Percentiles rank a stretch among this genome's conserved stretches.
These are phyloP conservation scores for Agriopis marginaria DNA, from an alignment of 2,888 invertebrate species.

Conservation along the genomic window DNA sequence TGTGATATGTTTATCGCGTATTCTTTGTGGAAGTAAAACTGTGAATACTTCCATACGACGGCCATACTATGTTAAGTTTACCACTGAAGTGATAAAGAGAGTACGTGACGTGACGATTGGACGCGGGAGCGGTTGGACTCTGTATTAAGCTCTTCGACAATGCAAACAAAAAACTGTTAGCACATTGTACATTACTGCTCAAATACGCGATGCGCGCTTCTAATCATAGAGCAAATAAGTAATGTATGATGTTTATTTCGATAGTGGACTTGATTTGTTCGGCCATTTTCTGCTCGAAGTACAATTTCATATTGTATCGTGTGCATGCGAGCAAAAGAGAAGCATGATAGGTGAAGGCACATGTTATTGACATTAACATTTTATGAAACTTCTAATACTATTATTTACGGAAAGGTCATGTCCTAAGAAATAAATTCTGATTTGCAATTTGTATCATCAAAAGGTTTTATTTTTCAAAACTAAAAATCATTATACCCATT, in stretches of 20 bases:
- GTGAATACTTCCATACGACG: slow-evolving; percentile 88
- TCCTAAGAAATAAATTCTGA: neutral
- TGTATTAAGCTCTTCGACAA: slow-evolving; percentile 43
- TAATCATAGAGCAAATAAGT: slow-evolving; percentile 3
- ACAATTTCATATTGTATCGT: slow-evolving; percentile 19
- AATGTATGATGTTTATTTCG: slow-evolving; percentile 28
- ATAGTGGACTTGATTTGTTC: neutral
- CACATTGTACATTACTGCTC: slow-evolving; percentile 54
- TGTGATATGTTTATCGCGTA: slow-evolving; percentile 87
- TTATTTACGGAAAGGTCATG: neutral
- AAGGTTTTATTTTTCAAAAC: no score
- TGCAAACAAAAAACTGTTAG: slow-evolving; percentile 29
- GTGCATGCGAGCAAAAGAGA: slow-evolving; percentile 26
- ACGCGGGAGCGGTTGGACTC: slow-evolving; percentile 56
- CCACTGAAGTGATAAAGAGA: slow-evolving; percentile 85
- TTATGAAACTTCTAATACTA: slow-evolving; percentile 14
- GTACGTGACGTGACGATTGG: slow-evolving; percentile 71
- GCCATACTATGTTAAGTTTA: slow-evolving; percentile 87
- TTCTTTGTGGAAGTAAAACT: slow-evolving; percentile 89
- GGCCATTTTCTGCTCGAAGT: slow-evolving; percentile 1
- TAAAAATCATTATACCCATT: no score
- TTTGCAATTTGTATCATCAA: no score
- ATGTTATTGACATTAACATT: slow-evolving; percentile 29
- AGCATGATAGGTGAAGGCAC: slow-evolving; percentile 20
- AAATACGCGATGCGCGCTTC: neutral